Base-by-base conservation (phyloP, 2,888 invertebrate genomes). In the Galerucella nymphaeae region DNA sequence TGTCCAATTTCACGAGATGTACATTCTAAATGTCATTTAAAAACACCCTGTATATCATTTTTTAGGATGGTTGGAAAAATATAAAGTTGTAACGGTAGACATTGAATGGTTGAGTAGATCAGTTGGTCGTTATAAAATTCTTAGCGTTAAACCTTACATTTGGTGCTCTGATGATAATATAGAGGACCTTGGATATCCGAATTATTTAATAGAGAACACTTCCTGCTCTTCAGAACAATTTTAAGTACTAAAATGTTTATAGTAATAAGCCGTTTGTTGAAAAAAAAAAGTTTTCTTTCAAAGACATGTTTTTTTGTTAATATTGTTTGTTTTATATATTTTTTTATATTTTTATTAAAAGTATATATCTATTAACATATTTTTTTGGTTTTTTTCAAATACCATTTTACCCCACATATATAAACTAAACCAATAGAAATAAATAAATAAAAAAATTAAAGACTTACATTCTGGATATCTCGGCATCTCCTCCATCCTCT, bases 81-180 rank as follows among this genome's bases (percentile, higher is more conserved):
- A 83, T 57, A 81, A 82, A 78, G 81, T 83, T 5, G 78, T 83
- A 4, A 85, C 86, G 4, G 85, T 87, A 2, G 86, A 87, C 70
- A 75, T 86, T 11, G 85, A 86, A 77, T 87, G 87, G 87, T 76
- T 87, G 38, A 84, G 83, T 72, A 79, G 80, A 70, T 85, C 84
- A 2, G 83, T 87, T 5, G 85, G 84, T 0, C 84, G 85, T 66
- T 86, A 85, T 71, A 79, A 84, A 69, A 18, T 85, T 58, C 57
- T 82, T 5, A 86, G 84, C 75, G 74, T 86, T 16, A 79, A 83
- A 20, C 83, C 83, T 6, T 86, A 81, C 76, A 70, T 82, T 0
- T 76, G 85, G 70, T 85, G 84, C 71, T 82, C 83, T 1, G 84
- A 85, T 59, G 83, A 85, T 53, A 76, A 69, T 8, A 75, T 86